These are phyloP conservation scores for Eulithis testata DNA, from an alignment of 2,888 invertebrate genomes.

Conservation along the genomic window DNA sequence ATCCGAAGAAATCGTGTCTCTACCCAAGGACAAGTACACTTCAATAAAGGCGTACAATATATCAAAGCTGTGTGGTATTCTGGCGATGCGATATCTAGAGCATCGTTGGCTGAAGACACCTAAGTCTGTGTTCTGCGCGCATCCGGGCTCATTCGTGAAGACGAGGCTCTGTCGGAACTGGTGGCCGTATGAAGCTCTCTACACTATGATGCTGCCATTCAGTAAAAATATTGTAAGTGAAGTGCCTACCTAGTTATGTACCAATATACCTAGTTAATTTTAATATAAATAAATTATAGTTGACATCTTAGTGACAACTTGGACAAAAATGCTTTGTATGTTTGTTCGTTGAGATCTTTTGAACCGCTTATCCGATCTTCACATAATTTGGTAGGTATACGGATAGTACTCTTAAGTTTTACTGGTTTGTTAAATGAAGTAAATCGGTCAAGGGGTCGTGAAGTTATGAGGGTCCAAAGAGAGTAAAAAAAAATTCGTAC, in stretches of 20 bases:
- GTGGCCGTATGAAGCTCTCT: constrained; percentile 92
- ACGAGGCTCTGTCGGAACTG: constrained; percentile 91
- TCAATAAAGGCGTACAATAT: constrained; percentile 95
- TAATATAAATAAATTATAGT: no score
- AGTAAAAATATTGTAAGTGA: constrained; percentile 93
- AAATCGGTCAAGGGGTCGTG: no score
- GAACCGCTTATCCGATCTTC: no score
- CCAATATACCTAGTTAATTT: no score
- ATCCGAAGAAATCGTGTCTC: constrained; percentile 86
- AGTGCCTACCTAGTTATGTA: constrained; percentile 49
- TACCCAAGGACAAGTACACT: constrained; percentile 88
- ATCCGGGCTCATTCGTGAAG: constrained; percentile 96
- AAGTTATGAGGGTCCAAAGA: no score
- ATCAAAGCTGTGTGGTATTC: constrained; percentile 93
- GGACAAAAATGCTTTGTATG: no score
- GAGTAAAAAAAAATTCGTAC: no score
- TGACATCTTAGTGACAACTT: no score
- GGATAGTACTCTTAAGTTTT: no score
- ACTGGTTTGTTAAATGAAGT: no score
- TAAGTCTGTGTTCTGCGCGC: constrained; percentile 91
- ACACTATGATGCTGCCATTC: constrained; percentile 92
- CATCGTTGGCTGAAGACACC: constrained; percentile 87
- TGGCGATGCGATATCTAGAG: constrained; percentile 86
- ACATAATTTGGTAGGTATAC: no score
- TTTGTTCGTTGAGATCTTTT: no score